Evolutionary conservation across 2,888 invertebrate genomes (phyloP).

Genomic region (Trichacis sp.): DNA sequence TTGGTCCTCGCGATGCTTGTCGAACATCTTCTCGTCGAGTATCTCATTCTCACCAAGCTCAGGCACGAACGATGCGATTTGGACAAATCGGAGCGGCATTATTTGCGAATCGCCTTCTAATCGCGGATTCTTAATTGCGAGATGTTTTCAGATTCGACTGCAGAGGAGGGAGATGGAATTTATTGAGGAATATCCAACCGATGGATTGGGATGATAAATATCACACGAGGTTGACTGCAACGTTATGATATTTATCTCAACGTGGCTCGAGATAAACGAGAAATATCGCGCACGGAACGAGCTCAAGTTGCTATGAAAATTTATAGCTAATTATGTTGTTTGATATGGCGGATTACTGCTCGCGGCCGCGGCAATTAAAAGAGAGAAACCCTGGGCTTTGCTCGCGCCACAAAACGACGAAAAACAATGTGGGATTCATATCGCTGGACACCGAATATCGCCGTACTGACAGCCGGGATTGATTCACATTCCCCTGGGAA

Average conservation of each 20-base stretch:
- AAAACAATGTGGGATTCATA: constrained; percentile 11
- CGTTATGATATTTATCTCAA: constrained; percentile 20
- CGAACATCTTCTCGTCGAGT: constrained; percentile 74
- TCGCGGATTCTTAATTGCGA: too few relatives aligned
- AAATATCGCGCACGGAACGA: constrained; percentile 28
- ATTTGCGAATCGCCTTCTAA: constrained; percentile 71
- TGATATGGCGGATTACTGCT: constrained; percentile 33
- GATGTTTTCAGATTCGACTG: neutral
- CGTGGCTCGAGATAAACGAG: constrained; percentile 31
- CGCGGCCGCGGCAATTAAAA: constrained; percentile 36
- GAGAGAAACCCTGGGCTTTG: constrained; percentile 11
- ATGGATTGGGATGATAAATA: constrained; percentile 22
- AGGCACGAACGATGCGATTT: constrained; percentile 72
- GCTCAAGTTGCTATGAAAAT: constrained; percentile 25
- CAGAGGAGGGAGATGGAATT: neutral
- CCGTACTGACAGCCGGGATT: too few relatives aligned
- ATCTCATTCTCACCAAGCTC: constrained; percentile 72
- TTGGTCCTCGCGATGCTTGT: constrained; percentile 73
- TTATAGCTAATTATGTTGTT: constrained; percentile 37
- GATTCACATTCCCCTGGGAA: too few relatives aligned
- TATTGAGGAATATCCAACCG: neutral
- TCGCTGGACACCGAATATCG: constrained; percentile 2
- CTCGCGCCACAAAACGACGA: constrained; percentile 21
- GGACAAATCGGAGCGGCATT: constrained; percentile 74
- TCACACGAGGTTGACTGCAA: constrained; percentile 14